These are phyloP conservation scores for Syngnathus scovelli DNA, from an alignment of 2,113 vertebrate genomes.

Conservation along the genomic window DNA sequence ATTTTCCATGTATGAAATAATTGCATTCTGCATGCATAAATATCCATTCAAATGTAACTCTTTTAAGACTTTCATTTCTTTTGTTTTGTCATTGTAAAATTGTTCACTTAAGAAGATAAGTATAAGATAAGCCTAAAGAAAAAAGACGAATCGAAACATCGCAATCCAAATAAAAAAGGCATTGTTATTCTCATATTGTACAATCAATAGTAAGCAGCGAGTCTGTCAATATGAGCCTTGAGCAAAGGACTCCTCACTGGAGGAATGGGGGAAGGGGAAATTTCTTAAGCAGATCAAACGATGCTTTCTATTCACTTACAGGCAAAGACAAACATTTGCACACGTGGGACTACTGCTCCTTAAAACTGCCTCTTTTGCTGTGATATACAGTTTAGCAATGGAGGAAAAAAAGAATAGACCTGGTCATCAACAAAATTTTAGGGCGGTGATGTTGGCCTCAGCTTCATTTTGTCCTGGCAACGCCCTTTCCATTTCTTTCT, in stretches of 20 bases:
- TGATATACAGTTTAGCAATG: slow-evolving; percentile 6
- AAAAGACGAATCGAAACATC: slow-evolving; percentile 27
- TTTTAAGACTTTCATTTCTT: background rate
- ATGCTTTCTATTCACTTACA: slow-evolving; percentile 47
- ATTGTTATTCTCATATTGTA: slow-evolving; percentile 53
- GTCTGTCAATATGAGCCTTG: slow-evolving; percentile 53
- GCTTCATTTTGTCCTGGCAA: slow-evolving; percentile 3
- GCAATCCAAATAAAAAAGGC: slow-evolving; percentile 30
- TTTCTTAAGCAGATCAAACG: slow-evolving; percentile 37
- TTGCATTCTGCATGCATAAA: slow-evolving; percentile 15
- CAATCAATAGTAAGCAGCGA: slow-evolving; percentile 59
- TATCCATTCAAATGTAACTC: slow-evolving; percentile 2
- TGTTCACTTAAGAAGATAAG: background rate
- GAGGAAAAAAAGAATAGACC: slow-evolving; percentile 27
- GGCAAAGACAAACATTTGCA: slow-evolving; percentile 41
- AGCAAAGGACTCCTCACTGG: slow-evolving; percentile 30
- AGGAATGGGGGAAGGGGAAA: slow-evolving; percentile 28
- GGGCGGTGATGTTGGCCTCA: background rate
- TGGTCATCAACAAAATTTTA: slow-evolving; percentile 21
- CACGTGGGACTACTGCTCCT: slow-evolving; percentile 19
- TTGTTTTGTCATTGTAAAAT: background rate
- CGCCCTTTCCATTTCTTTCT: background rate
- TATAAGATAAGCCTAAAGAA: background rate
- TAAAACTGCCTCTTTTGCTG: slow-evolving; percentile 34
- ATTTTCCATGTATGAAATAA: slow-evolving; percentile 6